Evolutionary conservation across 2,113 vertebrate genomes (phyloP).

Genomic region (Gymnobelideus leadbeateri): DNA sequence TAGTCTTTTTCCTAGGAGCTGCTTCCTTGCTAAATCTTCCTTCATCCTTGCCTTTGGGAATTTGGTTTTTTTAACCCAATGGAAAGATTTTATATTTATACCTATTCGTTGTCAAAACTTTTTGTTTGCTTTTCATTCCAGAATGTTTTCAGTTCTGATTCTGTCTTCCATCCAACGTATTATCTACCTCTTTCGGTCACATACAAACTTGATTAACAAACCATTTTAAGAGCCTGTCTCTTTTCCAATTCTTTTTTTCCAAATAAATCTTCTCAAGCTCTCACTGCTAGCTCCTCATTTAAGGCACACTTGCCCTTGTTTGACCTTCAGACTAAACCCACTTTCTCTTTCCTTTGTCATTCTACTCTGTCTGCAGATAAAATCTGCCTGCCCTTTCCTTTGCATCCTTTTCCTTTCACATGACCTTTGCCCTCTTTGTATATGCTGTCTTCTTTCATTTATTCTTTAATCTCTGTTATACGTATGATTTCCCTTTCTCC

Average conservation of each 20-base stretch:
- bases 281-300: not conserved
- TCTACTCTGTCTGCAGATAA: not conserved
- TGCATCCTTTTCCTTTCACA: not conserved
- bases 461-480: not conserved
- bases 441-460: not conserved
- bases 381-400: not conserved
- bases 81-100: not conserved
- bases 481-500: not conserved
- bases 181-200: not conserved
- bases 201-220: not conserved
- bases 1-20: not conserved
- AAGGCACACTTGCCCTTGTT: not conserved
- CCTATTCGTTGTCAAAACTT: not conserved
- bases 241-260: not conserved
- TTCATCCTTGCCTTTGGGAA: not conserved
- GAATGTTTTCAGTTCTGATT: not conserved
- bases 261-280: not conserved
- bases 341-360: not conserved
- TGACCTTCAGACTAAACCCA: not conserved
- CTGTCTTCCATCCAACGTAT: not conserved
- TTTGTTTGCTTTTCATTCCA: not conserved
- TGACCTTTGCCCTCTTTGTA: not conserved
- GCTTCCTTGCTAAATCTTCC: not conserved
- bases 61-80: not conserved
- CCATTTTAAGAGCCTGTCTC: not conserved